These are phyloP conservation scores for Hirtodrosophila cameraria DNA, from an alignment of 2,888 invertebrate genomes.

Conservation along the genomic window DNA sequence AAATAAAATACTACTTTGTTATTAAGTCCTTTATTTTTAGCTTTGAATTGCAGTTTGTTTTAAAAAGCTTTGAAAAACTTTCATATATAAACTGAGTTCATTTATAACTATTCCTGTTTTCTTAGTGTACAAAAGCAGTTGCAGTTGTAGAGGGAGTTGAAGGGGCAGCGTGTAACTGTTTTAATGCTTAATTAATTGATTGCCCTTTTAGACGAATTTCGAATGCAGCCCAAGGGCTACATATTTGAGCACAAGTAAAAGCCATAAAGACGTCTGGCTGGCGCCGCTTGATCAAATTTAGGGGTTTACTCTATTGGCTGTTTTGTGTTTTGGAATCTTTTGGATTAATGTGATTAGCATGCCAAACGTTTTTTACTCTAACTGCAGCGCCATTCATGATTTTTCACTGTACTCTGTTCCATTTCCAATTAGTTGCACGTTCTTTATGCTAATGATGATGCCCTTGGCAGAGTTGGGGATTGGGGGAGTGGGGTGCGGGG, in stretches of 20 bases:
- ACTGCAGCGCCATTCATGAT: constrained; percentile 45
- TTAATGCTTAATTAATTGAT: constrained; percentile 70
- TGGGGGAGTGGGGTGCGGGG: neutral
- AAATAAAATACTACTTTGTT: too few relatives aligned
- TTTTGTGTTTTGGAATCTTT: neutral
- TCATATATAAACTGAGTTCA: too few relatives aligned
- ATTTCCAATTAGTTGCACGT: constrained; percentile 80
- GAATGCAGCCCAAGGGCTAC: constrained; percentile 62
- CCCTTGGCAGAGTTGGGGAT: constrained; percentile 1
- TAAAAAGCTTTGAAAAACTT: too few relatives aligned
- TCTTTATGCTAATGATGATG: constrained; percentile 77
- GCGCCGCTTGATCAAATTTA: constrained; percentile 79
- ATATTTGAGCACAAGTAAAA: constrained; percentile 41
- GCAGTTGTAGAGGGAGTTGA: constrained; percentile 1
- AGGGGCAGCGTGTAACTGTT: constrained; percentile 56
- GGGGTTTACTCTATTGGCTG: constrained; percentile 60
- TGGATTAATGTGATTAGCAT: constrained; percentile 25
- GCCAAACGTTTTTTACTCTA: constrained; percentile 16
- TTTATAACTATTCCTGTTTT: too few relatives aligned
- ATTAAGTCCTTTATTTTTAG: too few relatives aligned
- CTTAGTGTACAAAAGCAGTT: neutral
- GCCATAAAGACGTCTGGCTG: constrained; percentile 81
- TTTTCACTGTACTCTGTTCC: constrained; percentile 51
- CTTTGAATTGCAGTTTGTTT: too few relatives aligned
- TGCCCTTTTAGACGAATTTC: constrained; percentile 53